Base-by-base conservation (phyloP, 1,140 invertebrate genomes). In the Idris sp. region DNA sequence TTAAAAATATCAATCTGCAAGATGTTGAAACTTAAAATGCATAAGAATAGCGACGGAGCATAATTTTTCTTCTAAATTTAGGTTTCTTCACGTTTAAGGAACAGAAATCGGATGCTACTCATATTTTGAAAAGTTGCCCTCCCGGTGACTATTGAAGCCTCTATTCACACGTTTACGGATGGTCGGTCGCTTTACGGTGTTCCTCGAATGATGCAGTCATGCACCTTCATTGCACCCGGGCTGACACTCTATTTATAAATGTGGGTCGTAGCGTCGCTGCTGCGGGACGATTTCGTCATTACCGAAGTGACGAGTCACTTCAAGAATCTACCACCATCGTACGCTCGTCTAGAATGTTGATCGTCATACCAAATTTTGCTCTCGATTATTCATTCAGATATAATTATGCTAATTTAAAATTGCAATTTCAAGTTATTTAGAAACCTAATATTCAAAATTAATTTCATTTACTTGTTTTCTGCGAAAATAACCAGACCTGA, bases 221-320 rank as follows among this genome's bases (percentile, higher is more conserved):
- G 56, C 74, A 79, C 79, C 79, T 79, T 81, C 69, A 73, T 48
- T 65, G 79, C 77, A 69, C 73, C 76, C 78, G 72, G 74, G 79
- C 79, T 69, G 78, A 51, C 30, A 59, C 71, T 82, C 81, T 84
- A 83, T 84, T 84, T 83, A 84, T 84, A 83, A 83, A 84, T 83
- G 72, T 83, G 75, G 82, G 82, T 83, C 81, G 79, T 74, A 76
- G 75, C 75, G 76, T 75, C 76, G 74, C 65, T 76, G 68, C 72
- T 61, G 67, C 68, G 73, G 79, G 71, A 72, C 62, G 77, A 75
- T 82, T 82, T 83, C 80, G 76, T 81, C 82, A 84, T 85, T 83
- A 79, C 77, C 79, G 79, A 76, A 77, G 76, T 77, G 81, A 72
- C 78, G 72, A 64, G 65, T 58, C 58, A 46, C 46, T 75, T 64